These are phyloP conservation scores for Mantis religiosa DNA, from an alignment of 2,888 invertebrate species.

Conservation along the genomic window DNA sequence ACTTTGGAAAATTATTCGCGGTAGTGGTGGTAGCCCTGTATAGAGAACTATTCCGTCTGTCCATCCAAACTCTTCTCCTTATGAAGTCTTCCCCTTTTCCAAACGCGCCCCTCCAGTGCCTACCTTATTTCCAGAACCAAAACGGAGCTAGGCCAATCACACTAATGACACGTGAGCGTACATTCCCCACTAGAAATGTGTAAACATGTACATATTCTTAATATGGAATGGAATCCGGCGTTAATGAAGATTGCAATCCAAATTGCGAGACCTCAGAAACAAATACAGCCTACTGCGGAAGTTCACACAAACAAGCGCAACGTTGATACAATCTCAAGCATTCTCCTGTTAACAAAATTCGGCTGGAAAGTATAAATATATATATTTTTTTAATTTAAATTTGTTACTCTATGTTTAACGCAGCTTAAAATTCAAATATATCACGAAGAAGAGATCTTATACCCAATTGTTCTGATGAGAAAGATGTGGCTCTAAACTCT, in stretches of 20 bases:
- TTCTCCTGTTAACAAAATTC: too few species aligned
- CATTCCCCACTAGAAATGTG: conserved; percentile 1
- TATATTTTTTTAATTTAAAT: too few species aligned
- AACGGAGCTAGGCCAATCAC: conserved; percentile 21
- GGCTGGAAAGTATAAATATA: too few species aligned
- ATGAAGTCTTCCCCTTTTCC: background rate
- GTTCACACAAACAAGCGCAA: too few species aligned
- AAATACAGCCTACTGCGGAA: background rate
- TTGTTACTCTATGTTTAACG: too few species aligned
- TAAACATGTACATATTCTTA: background rate
- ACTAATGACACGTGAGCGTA: conserved; percentile 21
- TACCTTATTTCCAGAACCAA: background rate
- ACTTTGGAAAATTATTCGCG: conserved; percentile 28
- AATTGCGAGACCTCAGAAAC: background rate
- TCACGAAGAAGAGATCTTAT: too few species aligned
- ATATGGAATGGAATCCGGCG: background rate
- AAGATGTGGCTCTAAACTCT: too few species aligned
- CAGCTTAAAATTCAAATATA: too few species aligned
- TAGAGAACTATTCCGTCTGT: conserved; percentile 10
- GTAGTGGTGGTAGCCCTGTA: background rate
- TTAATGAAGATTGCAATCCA: background rate
- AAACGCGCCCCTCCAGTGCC: background rate
- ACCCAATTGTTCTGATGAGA: too few species aligned
- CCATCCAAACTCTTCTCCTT: conserved; percentile 2
- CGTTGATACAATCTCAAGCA: too few species aligned